Percentiles rank a stretch among this genome's conserved stretches.
phyloP scores from a whole-genome alignment of 2,113 vertebrate genomes.

The Camelus dromedarius region DNA sequence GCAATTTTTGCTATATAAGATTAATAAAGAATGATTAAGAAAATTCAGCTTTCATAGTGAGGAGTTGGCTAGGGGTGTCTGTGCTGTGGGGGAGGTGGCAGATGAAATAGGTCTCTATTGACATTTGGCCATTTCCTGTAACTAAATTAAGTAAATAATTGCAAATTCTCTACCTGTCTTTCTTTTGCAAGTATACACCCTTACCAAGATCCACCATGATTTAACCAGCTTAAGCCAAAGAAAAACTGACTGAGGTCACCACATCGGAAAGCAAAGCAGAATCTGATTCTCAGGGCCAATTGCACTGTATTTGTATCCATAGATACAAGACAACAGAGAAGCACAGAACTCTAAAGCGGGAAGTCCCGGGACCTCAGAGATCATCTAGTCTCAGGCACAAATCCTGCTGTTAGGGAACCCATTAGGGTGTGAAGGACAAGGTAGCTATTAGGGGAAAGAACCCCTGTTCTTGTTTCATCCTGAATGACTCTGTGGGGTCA shows the following conservation, averaged over 20 bases:
- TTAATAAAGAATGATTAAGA: conserved; percentile 39
- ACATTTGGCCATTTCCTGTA: conserved; percentile 47
- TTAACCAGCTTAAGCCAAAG: conserved; percentile 60
- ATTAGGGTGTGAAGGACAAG: background rate
- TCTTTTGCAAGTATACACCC: conserved; percentile 32
- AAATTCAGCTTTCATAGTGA: conserved; percentile 35
- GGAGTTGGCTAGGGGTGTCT: background rate
- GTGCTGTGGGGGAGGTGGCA: background rate
- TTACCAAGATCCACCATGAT: conserved; percentile 62
- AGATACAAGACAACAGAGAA: conserved; percentile 76
- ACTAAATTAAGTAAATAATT: conserved; percentile 59
- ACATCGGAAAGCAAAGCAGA: conserved; percentile 73
- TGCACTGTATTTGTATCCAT: conserved; percentile 70
- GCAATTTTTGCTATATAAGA: conserved; percentile 4
- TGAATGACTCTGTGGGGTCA: background rate
- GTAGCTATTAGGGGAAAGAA: conserved; percentile 54
- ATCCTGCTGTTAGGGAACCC: conserved; percentile 9
- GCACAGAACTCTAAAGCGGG: conserved; percentile 49
- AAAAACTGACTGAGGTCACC: conserved; percentile 63
- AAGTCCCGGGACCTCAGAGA: conserved; percentile 63
- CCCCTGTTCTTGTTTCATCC: conserved; percentile 7
- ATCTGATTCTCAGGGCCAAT: conserved; percentile 49
- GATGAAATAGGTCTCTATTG: conserved; percentile 3
- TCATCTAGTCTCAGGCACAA: conserved; percentile 23
- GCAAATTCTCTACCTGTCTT: conserved; percentile 27